A percentile compares a stretch with the other conserved stretches of the same genome.
Evolutionary conservation across 2,113 vertebrate genomes (phyloP).

Genomic region (Halichoeres trimaculatus): DNA sequence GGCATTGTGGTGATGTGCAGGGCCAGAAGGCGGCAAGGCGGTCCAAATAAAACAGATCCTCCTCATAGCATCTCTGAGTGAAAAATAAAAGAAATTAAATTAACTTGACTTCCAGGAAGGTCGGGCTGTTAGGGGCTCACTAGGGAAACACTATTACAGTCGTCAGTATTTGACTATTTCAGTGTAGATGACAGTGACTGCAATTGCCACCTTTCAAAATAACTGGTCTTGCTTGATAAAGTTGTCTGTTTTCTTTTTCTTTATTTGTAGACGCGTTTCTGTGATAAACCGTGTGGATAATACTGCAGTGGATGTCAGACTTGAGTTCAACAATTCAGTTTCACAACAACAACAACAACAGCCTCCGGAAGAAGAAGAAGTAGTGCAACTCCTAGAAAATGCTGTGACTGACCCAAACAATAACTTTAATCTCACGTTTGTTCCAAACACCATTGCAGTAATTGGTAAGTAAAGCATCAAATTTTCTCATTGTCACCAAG

Average conservation of each 20-base stretch:
- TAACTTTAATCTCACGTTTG: neutral
- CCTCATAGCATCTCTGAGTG: no score
- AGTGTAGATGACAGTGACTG: neutral
- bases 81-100: no score
- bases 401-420: neutral
- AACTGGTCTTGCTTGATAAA: neutral
- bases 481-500: neutral
- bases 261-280: neutral
- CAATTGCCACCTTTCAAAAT: neutral
- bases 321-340: conserved; percentile 4
- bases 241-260: neutral
- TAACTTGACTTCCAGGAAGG: no score
- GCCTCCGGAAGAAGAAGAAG: neutral
- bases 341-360: neutral
- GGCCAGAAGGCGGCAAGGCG: no score
- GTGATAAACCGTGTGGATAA: neutral
- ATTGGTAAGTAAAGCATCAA: neutral
- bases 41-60: no score
- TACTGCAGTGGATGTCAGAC: neutral
- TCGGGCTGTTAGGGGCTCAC: no score
- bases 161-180: no score
- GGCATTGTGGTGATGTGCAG: no score
- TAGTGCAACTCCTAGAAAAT: neutral
- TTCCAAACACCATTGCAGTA: neutral
- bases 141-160: no score